These are phyloP conservation scores for Loxodonta africana DNA, from an alignment of 2,113 vertebrate genomes.

Conservation along the genomic window DNA sequence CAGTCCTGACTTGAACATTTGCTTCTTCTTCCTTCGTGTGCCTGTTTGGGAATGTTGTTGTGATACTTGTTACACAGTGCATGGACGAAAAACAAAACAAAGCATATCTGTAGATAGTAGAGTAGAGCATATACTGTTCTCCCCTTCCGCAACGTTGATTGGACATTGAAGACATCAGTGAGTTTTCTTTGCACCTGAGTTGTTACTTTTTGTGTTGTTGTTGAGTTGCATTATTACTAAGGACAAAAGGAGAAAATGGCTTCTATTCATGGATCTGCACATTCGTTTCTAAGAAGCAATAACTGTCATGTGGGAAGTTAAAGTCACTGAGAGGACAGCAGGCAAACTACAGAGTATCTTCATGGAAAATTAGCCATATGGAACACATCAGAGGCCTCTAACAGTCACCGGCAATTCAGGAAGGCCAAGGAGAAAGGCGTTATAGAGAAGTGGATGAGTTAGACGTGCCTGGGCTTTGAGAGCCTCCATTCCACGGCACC, in stretches of 20 bases:
- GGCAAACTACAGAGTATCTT: conserved; percentile 6
- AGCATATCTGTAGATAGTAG: conserved; percentile 90
- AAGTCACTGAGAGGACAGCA: conserved; percentile 51
- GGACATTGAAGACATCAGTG: conserved; percentile 85
- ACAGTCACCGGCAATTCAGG: neutral
- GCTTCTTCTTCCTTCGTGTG: conserved; percentile 66
- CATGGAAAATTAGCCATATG: conserved; percentile 41
- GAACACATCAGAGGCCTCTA: neutral
- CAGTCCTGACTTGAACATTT: conserved; percentile 69
- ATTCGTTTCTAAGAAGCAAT: conserved; percentile 84
- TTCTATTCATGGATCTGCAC: conserved; percentile 67
- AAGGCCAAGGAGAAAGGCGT: conserved; percentile 29
- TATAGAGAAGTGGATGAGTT: conserved; percentile 47
- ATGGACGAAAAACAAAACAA: conserved; percentile 87
- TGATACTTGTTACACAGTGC: conserved; percentile 90
- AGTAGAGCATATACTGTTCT: conserved; percentile 84
- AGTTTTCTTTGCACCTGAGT: conserved; percentile 84
- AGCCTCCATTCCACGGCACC: neutral
- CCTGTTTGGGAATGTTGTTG: conserved; percentile 88
- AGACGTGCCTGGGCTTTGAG: neutral
- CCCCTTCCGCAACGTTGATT: conserved; percentile 83
- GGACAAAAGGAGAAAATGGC: conserved; percentile 77
- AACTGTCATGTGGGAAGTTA: conserved; percentile 66
- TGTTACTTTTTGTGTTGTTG: conserved; percentile 77
- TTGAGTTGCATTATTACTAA: conserved; percentile 46